phyloP scores from a whole-genome alignment of 2,888 invertebrate species.

The Leptothorax acervorum region DNA sequence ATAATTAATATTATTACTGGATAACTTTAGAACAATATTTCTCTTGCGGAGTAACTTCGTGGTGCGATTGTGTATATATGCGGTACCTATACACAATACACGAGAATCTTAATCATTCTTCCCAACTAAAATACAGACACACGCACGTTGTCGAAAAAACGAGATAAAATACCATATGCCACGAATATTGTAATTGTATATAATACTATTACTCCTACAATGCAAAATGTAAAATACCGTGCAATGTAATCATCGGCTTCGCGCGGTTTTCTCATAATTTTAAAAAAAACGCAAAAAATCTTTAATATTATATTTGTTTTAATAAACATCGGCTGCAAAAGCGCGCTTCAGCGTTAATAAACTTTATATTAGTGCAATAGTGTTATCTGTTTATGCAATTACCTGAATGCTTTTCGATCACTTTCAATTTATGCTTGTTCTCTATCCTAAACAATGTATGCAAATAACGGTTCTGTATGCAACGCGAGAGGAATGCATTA shows the following conservation, averaged over 20 bases:
- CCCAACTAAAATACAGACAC: neutral
- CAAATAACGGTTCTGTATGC: constrained; percentile 19
- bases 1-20: constrained; percentile 37
- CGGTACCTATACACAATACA: too few relatives aligned
- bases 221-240: constrained; percentile 4
- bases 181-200: constrained; percentile 16
- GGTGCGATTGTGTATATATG: neutral
- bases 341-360: neutral
- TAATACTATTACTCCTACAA: neutral
- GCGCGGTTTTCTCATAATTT: neutral
- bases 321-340: neutral
- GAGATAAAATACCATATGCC: constrained; percentile 21
- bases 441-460: constrained; percentile 31
- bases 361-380: neutral
- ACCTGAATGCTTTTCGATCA: constrained; percentile 20
- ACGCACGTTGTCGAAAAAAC: neutral
- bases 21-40: constrained; percentile 39
- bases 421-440: constrained; percentile 11
- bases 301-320: neutral
- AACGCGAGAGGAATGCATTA: constrained; percentile 22
- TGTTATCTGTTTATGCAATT: constrained; percentile 9
- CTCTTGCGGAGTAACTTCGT: constrained; percentile 17
- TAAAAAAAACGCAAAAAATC: constrained; percentile 2
- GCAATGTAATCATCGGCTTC: neutral
- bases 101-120: constrained; percentile 35